These are phyloP conservation scores for Limnephilus lunatus DNA, from an alignment of 2,888 invertebrate genomes.

Conservation along the genomic window DNA sequence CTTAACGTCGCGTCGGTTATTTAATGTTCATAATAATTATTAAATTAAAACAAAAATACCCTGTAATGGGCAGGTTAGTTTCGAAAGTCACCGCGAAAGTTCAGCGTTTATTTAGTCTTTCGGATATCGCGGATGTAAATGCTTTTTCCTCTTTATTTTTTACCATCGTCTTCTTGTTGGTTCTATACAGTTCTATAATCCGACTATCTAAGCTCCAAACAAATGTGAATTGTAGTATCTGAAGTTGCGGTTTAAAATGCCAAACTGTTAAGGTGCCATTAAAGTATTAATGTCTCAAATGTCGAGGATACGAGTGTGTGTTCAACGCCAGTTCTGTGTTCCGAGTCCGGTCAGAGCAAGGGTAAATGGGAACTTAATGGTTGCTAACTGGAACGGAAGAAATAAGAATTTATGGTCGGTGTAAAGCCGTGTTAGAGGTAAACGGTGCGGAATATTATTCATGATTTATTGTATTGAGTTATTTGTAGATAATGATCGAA, in stretches of 20 bases:
- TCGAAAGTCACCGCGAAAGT: background rate
- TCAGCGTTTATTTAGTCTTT: too few relatives aligned
- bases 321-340: background rate
- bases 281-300: conserved; percentile 24
- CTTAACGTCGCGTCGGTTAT: too few relatives aligned
- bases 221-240: conserved; percentile 9
- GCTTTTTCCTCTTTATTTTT: background rate
- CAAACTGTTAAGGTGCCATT: conserved; percentile 4
- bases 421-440: background rate
- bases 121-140: background rate
- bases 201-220: background rate
- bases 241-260: conserved; percentile 10
- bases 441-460: background rate
- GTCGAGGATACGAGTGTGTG: conserved; percentile 3
- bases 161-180: background rate
- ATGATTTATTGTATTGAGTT: background rate
- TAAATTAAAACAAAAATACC: too few relatives aligned
- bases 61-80: too few relatives aligned
- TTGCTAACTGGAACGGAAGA: background rate
- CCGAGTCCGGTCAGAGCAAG: background rate
- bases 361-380: background rate
- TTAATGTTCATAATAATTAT: too few relatives aligned
- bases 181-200: background rate
- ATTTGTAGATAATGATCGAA: background rate
- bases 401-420: background rate